Percentiles rank a stretch among this genome's conserved stretches.
Evolutionary conservation across 2,797 vertebrate species (phyloP).

Genomic region (Falco peregrinus): DNA sequence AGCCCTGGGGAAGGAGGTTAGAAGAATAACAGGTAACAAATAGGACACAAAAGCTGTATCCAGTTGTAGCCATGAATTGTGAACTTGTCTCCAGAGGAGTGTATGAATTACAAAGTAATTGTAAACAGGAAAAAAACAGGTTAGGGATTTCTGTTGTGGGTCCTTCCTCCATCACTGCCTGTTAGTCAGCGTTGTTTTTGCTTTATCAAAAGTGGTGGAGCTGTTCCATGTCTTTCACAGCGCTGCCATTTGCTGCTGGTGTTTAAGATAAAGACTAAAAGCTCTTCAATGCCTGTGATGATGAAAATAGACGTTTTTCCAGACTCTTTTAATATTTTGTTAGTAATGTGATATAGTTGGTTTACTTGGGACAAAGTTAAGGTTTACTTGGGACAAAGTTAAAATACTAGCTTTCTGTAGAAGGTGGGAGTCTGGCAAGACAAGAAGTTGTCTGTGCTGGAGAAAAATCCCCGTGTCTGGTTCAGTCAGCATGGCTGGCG

Average conservation of each 20-base stretch:
- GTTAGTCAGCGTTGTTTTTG: not conserved
- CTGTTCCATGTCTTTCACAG: fast-evolving
- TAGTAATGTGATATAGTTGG: not conserved
- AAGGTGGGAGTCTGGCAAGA: not conserved
- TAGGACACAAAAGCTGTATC: not conserved
- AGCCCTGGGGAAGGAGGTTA: not conserved
- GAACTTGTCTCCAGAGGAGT: not conserved
- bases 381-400: not conserved
- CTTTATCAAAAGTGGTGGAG: not conserved
- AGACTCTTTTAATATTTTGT: not conserved
- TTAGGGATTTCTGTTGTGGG: not conserved
- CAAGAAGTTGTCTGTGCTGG: not conserved
- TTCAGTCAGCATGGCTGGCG: not conserved
- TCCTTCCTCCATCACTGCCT: not conserved
- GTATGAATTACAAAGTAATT: not conserved
- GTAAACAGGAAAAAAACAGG: not conserved
- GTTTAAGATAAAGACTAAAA: not conserved
- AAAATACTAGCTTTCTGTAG: not conserved
- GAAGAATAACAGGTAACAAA: not conserved
- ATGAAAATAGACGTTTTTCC: not conserved
- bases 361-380: not conserved
- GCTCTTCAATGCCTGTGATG: not conserved
- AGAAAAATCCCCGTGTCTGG: not conserved
- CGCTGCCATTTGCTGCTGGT: not conserved
- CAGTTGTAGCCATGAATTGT: not conserved